Evolutionary conservation across 2,888 invertebrate species (phyloP).

Genomic region (Apotomis turbidana): DNA sequence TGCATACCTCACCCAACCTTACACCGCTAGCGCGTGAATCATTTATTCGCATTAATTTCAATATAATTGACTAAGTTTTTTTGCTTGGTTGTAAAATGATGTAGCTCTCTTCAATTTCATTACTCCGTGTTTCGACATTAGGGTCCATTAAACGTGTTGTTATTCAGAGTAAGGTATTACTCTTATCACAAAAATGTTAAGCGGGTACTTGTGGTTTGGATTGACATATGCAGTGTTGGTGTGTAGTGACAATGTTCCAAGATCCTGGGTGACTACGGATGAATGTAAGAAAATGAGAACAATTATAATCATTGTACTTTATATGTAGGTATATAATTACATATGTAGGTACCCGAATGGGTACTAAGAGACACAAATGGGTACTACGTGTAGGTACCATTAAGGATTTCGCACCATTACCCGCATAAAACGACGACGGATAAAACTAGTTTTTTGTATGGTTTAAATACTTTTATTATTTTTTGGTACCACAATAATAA

Average conservation of each 20-base stretch:
- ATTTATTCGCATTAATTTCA: conserved; percentile 6
- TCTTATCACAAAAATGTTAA: background rate
- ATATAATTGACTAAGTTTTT: background rate
- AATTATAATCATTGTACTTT: background rate
- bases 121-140: background rate
- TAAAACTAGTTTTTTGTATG: too few species aligned
- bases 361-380: too few species aligned
- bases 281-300: conserved; percentile 62
- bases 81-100: background rate
- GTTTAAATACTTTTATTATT: too few species aligned
- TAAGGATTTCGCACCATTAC: too few species aligned
- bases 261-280: conserved; percentile 64
- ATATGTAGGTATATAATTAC: too few species aligned
- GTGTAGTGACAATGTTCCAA: conserved; percentile 38
- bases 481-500: too few species aligned
- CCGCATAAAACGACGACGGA: too few species aligned
- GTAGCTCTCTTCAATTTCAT: background rate
- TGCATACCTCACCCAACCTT: background rate
- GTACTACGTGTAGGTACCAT: too few species aligned
- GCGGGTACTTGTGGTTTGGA: conserved; percentile 31
- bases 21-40: background rate
- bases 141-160: too few species aligned
- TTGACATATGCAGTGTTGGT: conserved; percentile 34
- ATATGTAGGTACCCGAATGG: too few species aligned
- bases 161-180: background rate